Base-by-base conservation (phyloP, 2,113 vertebrate genomes). In the Malurus alboscapulatus region DNA sequence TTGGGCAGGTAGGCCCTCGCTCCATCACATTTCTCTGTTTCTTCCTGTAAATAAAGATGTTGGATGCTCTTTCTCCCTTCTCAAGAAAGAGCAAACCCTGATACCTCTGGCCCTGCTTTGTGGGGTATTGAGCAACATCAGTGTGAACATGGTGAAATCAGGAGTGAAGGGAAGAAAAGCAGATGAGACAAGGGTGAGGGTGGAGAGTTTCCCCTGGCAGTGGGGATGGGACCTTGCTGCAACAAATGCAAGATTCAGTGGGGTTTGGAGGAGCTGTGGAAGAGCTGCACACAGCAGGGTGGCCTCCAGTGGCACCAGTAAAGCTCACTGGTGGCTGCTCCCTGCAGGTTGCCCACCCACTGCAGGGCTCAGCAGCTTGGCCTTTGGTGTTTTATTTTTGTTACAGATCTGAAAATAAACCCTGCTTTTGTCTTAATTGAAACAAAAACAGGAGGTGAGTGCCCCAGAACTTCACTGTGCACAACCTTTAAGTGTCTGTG, bases 341-440 rank as follows among this genome's bases (percentile, higher is more conserved):
- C 65, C 73, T 74, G 45, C 22, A 18, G 59, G 42, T 53, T 73
- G 71, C 79, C 45, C 34, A 18, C 18, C 19, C 61, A 7, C 24
- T 21, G 29, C 45, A 48, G 44, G 22, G 36, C 51, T 54, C 47
- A 38, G 61, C 51, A 21, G 19, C 9, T 7, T 69, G 42, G 17
- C 51, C 68, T 90, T 72, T 29, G 26, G 6, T 73, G 17, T 48
- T 75, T 21, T 72, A 47, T n/a, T 63, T 74, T 63, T 84, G 42
- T 62, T 54, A 65, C 10, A 78, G 22, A 67, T 73, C 57, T 74
- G 65, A 62, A 93, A 79, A 84, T 5, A 87, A 62, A 24, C 7
- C 30, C 47, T 45, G 7, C 48, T 90, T 96, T 94, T 93, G 85
- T 93, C 63, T 90, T 55, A 68, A 75, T 20, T 81, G 80, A 93